Percentiles rank a stretch among this genome's conserved stretches.
Conservation (phyloP, 2,113 vertebrate genomes). For the Panthera uncia region DNA sequence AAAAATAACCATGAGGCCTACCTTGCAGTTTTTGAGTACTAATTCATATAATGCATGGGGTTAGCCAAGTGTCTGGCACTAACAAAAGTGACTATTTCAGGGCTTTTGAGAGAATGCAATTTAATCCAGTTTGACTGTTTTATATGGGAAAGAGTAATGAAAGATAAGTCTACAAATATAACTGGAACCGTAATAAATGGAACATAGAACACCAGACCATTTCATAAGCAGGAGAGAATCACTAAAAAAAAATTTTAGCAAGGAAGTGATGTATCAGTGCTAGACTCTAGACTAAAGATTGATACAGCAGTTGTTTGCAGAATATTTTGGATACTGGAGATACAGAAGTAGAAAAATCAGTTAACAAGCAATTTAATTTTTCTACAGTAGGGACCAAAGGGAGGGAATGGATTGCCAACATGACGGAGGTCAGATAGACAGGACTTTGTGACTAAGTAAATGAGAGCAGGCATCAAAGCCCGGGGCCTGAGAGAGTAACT, state of each 20-base stretch:
- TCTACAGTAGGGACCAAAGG: background rate
- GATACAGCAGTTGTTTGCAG: background rate
- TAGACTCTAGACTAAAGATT: background rate
- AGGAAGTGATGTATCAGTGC: background rate
- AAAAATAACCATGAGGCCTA: background rate
- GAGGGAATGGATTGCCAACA: background rate
- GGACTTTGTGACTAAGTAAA: background rate
- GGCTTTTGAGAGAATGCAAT: background rate
- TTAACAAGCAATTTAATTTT: slow-evolving; percentile 3
- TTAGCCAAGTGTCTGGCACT: background rate
- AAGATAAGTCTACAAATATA: background rate
- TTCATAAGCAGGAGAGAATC: background rate
- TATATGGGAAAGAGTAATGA: background rate
- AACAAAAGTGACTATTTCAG: background rate
- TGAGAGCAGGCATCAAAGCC: background rate
- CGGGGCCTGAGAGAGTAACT: background rate
- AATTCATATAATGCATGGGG: background rate
- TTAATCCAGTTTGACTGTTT: background rate
- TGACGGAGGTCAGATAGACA: background rate
- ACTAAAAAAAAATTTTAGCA: background rate
- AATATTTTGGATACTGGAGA: background rate
- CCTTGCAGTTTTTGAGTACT: background rate
- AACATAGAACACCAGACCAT: background rate
- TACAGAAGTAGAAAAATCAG: background rate
- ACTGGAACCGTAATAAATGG: background rate